Base-by-base conservation (phyloP, 1,140 invertebrate species). In the Manduca sexta region DNA sequence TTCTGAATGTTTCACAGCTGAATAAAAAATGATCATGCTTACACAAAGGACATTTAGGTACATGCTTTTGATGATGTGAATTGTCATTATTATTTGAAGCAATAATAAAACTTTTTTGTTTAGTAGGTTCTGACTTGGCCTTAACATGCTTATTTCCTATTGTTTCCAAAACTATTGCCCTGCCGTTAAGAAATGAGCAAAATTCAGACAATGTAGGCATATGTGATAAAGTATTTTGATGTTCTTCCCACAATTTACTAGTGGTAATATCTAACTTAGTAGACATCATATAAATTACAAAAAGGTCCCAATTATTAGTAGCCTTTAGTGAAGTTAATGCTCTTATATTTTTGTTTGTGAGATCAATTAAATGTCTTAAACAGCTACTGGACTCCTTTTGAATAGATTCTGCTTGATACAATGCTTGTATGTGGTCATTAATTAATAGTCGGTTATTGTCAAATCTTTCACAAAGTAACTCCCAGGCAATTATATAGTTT, bases 401-500 rank as follows among this genome's bases (percentile, higher is more conserved):
- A 12, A 48, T 30, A 11, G n/a, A 3, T 7, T 59, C 29, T 1
- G 63, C 15, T 8, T 55, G 56, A 47, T 58, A 58, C 16, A 67
- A 37, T 12, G 50, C 50, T 26, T 46, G 38, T 1, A 68, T 21
- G 18, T 64, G 61, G 45, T 62, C 52, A 41, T 60, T 60, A 1
- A 63, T 34, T 12, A 67, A 29, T 7, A 60, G 11, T 1, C 52
- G 21, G 12, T 58, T 56, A 18, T 67, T 64, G 15, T 60, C 35
- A 17, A 49, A 67, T 1, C 64, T 15, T 11, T 52, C 13, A 15
- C 45, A 55, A 7, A 68, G 29, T 37, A 64, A 48, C 5, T 55
- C 30, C 64, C 60, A 68, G 6, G 61, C 61, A 13, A 38, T 6
- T 3, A 41, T 7, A 49, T 64, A 68, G 43, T 68, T 64, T 16